Evolutionary conservation across 2,888 invertebrate genomes (phyloP).

Genomic region (Caenorhabditis zanzibari): DNA sequence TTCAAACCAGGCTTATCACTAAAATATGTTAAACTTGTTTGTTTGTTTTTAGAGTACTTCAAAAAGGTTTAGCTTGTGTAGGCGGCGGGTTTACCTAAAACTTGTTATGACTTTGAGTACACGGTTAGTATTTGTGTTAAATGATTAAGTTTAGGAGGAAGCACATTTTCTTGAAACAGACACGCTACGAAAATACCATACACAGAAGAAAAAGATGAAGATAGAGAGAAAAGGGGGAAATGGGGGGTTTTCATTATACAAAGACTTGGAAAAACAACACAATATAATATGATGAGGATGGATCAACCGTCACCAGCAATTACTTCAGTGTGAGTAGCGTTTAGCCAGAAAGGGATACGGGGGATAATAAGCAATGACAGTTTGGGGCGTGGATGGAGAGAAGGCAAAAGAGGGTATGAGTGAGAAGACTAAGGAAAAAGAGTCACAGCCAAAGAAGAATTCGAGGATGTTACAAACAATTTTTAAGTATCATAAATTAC

Average conservation of each 20-base stretch:
- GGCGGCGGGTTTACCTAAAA: not conserved
- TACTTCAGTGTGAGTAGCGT: slow-evolving; percentile 22
- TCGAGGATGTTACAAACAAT: not conserved
- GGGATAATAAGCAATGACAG: slow-evolving; percentile 25
- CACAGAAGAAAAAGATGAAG: not conserved
- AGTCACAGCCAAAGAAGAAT: not conserved
- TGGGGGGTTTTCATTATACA: not conserved
- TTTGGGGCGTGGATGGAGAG: not conserved
- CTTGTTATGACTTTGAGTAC: not conserved
- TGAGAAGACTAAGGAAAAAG: not conserved
- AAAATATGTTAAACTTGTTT: slow-evolving; percentile 8
- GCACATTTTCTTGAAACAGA: slow-evolving; percentile 4
- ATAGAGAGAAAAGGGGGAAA: not conserved
- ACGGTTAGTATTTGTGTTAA: not conserved
- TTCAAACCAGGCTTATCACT: slow-evolving; percentile 1
- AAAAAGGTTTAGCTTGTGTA: not conserved
- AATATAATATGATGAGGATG: slow-evolving; percentile 5
- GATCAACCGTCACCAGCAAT: slow-evolving; percentile 48
- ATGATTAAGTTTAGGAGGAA: not conserved
- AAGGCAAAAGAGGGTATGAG: not conserved
- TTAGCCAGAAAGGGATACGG: slow-evolving; percentile 6
- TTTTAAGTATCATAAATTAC: slow-evolving; percentile 39
- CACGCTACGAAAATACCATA: slow-evolving; percentile 41
- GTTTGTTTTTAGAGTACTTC: not conserved
- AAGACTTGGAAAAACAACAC: slow-evolving; percentile 21